Evolutionary conservation across 1,140 invertebrate species (phyloP), one percentile per base, ranked within the genome.

Genomic region (Trichomalopsis sarcophagae): DNA sequence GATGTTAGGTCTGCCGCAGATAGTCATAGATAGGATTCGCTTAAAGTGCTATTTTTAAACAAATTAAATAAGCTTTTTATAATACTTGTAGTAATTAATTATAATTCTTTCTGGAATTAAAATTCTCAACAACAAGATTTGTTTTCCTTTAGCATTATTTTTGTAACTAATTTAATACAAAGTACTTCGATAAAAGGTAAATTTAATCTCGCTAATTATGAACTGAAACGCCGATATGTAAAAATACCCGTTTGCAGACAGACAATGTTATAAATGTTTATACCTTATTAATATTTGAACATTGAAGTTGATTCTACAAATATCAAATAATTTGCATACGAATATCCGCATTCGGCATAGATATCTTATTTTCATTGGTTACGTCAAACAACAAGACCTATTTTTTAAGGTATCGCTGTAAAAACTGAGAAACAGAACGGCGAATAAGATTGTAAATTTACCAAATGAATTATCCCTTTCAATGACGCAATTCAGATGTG

Each of bases 1-100:
- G 86, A 84, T 83, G 87, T 90, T 89, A 90, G 82, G 9, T 74
- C 84, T 79, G 87, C 75, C 86, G 69, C 44, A 66, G 50, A 50
- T 76, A 68, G 17, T 74, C 33, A 68, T 50, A 75, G 23, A 14
- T 40, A 79, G 69, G 17, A 71, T 78, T 71, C 7, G 13, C 9
- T 55, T 84, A 0, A 40, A 50, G 75, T 6, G n/a, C 36, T 71
- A 71, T 30, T 47, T 78, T 71, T 3, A 71, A 47, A 71, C 0
- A 11, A 71, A 10, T 55, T 13, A 81, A 83, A 77, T 55, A 73
- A 73, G 69, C 40, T 11, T 27, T 21, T 73, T 73, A 62, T 21
- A 5, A 6, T 62, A 62, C 55, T 17, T 21, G 21, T 62, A 21
- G 55, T 62, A 17, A 62, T 62, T 62, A n/a, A 62, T 62, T 62